Base-by-base conservation (phyloP, 1,140 invertebrate species). In the Mamestra configurata region DNA sequence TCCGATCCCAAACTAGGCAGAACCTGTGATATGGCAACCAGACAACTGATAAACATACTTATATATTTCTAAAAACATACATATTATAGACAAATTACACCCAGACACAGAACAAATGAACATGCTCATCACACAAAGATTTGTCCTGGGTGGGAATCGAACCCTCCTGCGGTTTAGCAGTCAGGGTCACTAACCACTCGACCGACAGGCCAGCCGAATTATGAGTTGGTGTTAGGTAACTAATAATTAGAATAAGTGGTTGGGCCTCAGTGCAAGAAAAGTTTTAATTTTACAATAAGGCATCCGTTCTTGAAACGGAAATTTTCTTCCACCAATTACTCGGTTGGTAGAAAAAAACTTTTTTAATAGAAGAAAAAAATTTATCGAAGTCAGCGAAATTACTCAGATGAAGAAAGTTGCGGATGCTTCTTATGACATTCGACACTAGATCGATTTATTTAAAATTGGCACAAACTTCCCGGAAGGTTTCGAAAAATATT, bases 351-450 rank as follows among this genome's bases (percentile, higher is more conserved):
- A 75, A 75, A 85, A 84, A 80, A 86, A 86, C 37, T 84, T 88
- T 82, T 81, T 86, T 88, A 88, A 85, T 88, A 84, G 83, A 84
- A 79, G 81, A 85, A 71, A 46, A 79, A 83, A 82, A 84, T 84
- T 79, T 79, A 83, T 82, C 78, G 57, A 79, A 84, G 83, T 79
- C 71, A 43, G 68, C 79, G 40, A 49, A 82, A 84, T 84, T 83
- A 77, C 83, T 78, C 77, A 77, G 76, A 82, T 83, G 78, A 77
- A 82, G 70, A 85, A 85, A 85, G 81, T 83, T 83, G 49, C 59
- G 37, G 59, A 77, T 83, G 71, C 46, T 22, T 22, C 49, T 75
- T 77, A 27, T 27, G 46, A 78, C 66, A 64, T 64, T 64, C 40
- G 73, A 64, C 59, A 64, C 24, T 76, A 61, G 57, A 64, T 51